Percentiles rank a stretch among this genome's conserved stretches.
phyloP scores from a whole-genome alignment of 1,140 invertebrate species.

The Trachelipus rathkii region DNA sequence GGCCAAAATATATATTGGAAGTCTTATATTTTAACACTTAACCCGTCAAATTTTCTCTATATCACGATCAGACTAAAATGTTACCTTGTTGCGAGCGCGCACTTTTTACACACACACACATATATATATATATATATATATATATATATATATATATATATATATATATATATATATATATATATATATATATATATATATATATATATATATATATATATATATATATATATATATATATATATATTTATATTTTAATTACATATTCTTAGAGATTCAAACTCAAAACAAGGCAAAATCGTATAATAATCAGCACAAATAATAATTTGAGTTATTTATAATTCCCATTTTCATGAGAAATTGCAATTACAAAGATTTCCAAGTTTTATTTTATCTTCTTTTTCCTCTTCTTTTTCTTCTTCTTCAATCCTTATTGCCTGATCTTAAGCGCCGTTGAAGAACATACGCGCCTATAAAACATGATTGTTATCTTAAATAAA shows the following conservation, averaged over 20 bases:
- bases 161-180: neutral
- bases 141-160: constrained; percentile 10
- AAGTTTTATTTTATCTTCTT: too few species aligned
- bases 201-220: constrained; percentile 15
- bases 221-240: neutral
- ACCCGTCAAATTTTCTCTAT: neutral
- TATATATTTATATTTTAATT: neutral
- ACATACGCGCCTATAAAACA: neutral
- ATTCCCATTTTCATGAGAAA: too few species aligned
- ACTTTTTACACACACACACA: neutral
- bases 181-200: constrained; percentile 15
- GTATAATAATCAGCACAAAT: too few species aligned
- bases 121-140: neutral
- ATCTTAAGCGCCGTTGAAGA: neutral
- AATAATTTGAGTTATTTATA: too few species aligned
- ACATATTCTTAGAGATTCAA: too few species aligned
- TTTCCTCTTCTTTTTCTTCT: too few species aligned
- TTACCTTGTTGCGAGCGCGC: neutral
- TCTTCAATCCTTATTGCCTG: too few species aligned
- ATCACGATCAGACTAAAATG: neutral
- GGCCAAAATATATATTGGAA: too few species aligned
- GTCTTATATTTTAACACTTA: too few species aligned
- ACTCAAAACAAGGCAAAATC: too few species aligned
- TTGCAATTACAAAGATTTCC: too few species aligned
- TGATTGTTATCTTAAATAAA: neutral